These are phyloP conservation scores for Callitettix versicolor DNA, from an alignment of 1,140 invertebrate genomes.

Conservation along the genomic window DNA sequence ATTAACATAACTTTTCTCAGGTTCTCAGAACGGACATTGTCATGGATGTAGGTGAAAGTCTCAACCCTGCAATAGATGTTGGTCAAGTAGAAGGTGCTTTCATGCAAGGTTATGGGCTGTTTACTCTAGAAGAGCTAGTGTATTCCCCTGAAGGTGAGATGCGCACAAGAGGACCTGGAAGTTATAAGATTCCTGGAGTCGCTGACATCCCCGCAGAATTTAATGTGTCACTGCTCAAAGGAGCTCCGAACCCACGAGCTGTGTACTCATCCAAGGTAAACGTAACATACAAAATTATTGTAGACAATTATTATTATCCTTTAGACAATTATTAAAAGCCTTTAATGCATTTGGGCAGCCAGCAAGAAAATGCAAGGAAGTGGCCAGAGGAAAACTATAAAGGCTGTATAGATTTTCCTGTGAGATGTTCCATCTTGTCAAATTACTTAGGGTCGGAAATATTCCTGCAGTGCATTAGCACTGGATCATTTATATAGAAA, in stretches of 20 bases:
- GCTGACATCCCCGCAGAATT: slow-evolving; percentile 83
- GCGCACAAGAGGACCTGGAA: slow-evolving; percentile 77
- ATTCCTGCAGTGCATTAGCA: too few relatives aligned
- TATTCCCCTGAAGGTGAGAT: slow-evolving; percentile 73
- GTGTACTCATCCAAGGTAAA: slow-evolving; percentile 88
- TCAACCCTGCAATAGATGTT: slow-evolving; percentile 93
- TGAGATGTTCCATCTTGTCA: too few relatives aligned
- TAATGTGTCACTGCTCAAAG: slow-evolving; percentile 84
- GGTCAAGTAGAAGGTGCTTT: slow-evolving; percentile 93
- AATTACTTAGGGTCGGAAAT: too few relatives aligned
- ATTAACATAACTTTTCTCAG: too few relatives aligned
- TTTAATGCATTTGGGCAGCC: too few relatives aligned
- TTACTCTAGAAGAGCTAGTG: slow-evolving; percentile 80
- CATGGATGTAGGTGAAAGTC: slow-evolving; percentile 85
- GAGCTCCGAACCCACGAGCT: slow-evolving; percentile 74
- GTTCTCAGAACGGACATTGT: slow-evolving; percentile 84
- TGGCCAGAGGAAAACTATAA: too few relatives aligned
- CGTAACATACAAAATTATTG: not conserved
- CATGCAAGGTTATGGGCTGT: slow-evolving; percentile 86
- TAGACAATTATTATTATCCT: not conserved
- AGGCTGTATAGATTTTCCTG: too few relatives aligned
- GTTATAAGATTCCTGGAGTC: slow-evolving; percentile 87
- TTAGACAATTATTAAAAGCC: not conserved
- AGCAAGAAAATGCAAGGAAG: too few relatives aligned
- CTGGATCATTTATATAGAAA: too few relatives aligned